These are phyloP conservation scores for Pelecanoides urinatrix DNA, from an alignment of 2,113 vertebrate genomes.

Conservation along the genomic window DNA sequence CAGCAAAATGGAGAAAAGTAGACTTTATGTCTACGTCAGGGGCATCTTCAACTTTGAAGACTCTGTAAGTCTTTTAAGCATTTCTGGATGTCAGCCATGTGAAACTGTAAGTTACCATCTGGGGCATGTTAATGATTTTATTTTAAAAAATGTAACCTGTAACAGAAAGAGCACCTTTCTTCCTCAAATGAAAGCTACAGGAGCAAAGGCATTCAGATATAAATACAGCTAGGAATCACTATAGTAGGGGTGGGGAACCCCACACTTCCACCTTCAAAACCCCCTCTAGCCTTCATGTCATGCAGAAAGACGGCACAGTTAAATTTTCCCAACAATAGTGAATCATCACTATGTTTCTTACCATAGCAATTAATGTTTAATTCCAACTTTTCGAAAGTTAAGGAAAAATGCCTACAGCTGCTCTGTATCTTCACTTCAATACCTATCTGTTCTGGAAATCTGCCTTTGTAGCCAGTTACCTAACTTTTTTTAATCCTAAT, in stretches of 20 bases:
- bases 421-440: not conserved
- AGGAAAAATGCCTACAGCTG: not conserved
- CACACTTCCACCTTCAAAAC: not conserved
- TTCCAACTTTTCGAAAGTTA: not conserved
- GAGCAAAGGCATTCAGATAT: not conserved
- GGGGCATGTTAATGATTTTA: not conserved
- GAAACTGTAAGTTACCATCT: not conserved
- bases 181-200: not conserved
- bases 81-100: not conserved
- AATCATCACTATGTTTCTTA: not conserved
- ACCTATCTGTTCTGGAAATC: not conserved
- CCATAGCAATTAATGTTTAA: not conserved
- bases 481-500: not conserved
- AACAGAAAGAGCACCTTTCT: not conserved
- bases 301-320: rapidly evolving
- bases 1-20: not conserved
- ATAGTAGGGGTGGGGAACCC: not conserved
- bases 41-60: not conserved
- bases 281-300: not conserved
- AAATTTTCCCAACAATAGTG: not conserved
- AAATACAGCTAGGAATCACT: not conserved
- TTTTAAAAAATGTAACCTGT: not conserved
- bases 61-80: not conserved
- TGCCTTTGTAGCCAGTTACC: not conserved
- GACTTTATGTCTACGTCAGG: not conserved